phyloP scores from a whole-genome alignment of 2,113 vertebrate species.

The Rafetus swinhoei region DNA sequence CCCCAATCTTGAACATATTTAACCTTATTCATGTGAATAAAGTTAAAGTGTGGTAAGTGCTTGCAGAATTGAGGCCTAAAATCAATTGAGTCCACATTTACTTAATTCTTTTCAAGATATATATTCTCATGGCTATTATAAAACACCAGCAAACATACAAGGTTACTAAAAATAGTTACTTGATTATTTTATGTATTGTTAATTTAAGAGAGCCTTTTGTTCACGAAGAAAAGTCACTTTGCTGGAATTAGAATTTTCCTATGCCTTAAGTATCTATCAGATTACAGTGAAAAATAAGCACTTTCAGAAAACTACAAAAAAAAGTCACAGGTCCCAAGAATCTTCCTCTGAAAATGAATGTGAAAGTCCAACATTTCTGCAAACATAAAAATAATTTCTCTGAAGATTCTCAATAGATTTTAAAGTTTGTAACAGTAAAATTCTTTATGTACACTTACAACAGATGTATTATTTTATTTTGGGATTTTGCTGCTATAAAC shows the following conservation, averaged over 20 bases:
- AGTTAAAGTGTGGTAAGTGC: not conserved
- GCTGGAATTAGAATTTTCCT: not conserved
- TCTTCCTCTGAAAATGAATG: not conserved
- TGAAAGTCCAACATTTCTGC: not conserved
- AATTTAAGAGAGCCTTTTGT: not conserved
- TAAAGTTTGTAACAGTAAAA: not conserved
- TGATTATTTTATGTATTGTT: not conserved
- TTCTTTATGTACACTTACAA: not conserved
- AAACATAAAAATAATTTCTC: not conserved
- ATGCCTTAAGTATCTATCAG: not conserved
- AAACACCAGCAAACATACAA: not conserved
- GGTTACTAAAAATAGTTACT: not conserved
- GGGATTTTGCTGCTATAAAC: not conserved
- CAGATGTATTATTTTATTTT: not conserved
- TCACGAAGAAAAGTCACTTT: not conserved
- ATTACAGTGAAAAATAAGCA: not conserved
- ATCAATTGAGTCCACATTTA: not conserved
- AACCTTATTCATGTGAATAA: not conserved
- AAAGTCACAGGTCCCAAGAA: not conserved
- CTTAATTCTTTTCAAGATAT: not conserved
- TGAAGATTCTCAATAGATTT: not conserved
- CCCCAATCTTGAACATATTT: not conserved
- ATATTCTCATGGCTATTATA: not conserved
- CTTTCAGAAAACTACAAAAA: not conserved
- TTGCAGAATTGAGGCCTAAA: not conserved